Conservation (phyloP, 2,113 vertebrate genomes). For the Seriola dumerili region DNA sequence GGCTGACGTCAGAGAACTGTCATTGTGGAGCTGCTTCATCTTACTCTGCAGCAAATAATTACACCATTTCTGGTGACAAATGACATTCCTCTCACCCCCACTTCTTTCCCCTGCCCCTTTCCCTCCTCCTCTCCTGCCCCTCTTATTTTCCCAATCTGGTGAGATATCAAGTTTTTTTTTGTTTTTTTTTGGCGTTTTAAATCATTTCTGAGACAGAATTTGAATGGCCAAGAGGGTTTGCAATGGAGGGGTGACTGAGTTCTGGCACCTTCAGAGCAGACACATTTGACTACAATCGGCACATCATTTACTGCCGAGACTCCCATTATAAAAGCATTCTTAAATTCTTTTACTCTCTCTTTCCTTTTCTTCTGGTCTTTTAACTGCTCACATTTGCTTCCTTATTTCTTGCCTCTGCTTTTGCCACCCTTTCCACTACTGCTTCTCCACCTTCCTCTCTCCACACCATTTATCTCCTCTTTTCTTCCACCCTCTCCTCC, state of each 20-base stretch:
- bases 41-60: slow-evolving; percentile 47
- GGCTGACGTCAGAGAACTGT: slow-evolving; percentile 38
- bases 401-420: neutral
- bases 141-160: slow-evolving; percentile 3
- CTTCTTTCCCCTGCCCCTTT: neutral
- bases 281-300: neutral
- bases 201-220: neutral
- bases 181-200: neutral
- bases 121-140: neutral
- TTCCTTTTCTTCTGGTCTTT: neutral
- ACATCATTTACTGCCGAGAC: neutral
- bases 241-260: neutral
- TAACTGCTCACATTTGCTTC: neutral
- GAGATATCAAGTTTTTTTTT: neutral
- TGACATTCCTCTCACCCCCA: slow-evolving; percentile 19
- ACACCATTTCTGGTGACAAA: slow-evolving; percentile 39
- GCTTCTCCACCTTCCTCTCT: neutral
- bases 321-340: neutral
- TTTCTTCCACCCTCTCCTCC: neutral
- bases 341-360: neutral
- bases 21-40: slow-evolving; percentile 29
- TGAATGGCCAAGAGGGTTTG: slow-evolving; percentile 7
- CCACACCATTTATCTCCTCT: neutral
- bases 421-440: neutral
- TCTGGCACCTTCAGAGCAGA: neutral